Evolutionary conservation across 2,113 vertebrate genomes (phyloP), one percentile per base, ranked within the genome.

Genomic region (Sardina pilchardus): DNA sequence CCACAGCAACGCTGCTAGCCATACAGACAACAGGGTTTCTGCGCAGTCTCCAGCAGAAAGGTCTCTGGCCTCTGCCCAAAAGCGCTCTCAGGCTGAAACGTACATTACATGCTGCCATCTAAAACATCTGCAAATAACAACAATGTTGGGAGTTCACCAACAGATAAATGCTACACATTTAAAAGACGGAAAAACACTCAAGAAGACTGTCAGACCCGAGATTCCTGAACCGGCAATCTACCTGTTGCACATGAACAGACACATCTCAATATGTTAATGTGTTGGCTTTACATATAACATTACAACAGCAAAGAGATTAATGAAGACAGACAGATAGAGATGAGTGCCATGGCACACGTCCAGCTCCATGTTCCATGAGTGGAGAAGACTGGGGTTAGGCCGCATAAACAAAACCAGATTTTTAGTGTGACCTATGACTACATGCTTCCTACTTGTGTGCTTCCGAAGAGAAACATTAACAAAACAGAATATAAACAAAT

Each of bases 11-110:
- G 83, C 86, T 87, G 5, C 90, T 86, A 9, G 89, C 92, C 92
- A 93, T 90, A 89, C 87, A 91, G 90, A 93, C 91, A 91, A 90
- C 94, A 92, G 94, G 88, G 89, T 89, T 88, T 91, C 94, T 95
- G 95, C 75, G 92, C 85, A 94, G 92, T 92, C 90, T 95, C 94
- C 86, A 48, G 81, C 90, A 84, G 92, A 95, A 89, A 88, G 92
- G 45, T 91, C 88, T 34, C 88, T 95, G 94, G 94, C 94, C 83
- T 85, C 26, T 1, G 36, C 92, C 94, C 95, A 94, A 92, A 92
- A 90, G 85, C 36, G 87, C 91, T 93, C 88, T 91, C 84, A 88
- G 87, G 86, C 88, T 85, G 87, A 91, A 89, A 93, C 89, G 92
- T 90, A 90, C 85, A 88, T 93, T 90, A 90, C 90, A 93, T 92